Conservation (phyloP, 2,888 invertebrate genomes). For the Tortrix viridana region DNA sequence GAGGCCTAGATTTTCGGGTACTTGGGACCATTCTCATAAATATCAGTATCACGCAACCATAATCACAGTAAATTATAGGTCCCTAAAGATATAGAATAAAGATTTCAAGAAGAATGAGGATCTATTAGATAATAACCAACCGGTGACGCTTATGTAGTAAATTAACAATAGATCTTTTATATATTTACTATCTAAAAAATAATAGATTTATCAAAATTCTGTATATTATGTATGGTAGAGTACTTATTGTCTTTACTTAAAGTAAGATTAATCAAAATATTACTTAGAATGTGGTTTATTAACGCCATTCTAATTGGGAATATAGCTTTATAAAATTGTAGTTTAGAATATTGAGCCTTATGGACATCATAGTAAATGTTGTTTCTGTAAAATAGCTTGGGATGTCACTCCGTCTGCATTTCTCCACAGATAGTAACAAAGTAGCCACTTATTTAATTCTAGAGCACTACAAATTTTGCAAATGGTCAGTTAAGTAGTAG, state of each 20-base stretch:
- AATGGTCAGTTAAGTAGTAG: background rate
- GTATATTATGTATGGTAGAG: slow-evolving; percentile 77
- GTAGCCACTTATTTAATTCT: slow-evolving; percentile 7
- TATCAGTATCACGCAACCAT: slow-evolving; percentile 72
- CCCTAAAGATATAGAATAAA: slow-evolving; percentile 53
- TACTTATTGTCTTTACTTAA: slow-evolving; percentile 56
- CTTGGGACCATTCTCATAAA: slow-evolving; percentile 80
- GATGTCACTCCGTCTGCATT: slow-evolving; percentile 39
- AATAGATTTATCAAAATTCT: slow-evolving; percentile 63
- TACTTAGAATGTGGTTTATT: slow-evolving; percentile 60
- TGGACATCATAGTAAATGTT: slow-evolving; percentile 58
- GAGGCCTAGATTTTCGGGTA: slow-evolving; percentile 74
- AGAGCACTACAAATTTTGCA: background rate
- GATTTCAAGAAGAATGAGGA: slow-evolving; percentile 69
- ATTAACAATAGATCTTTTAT: slow-evolving; percentile 73
- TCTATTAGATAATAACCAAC: slow-evolving; percentile 69
- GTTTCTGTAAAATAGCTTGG: slow-evolving; percentile 60
- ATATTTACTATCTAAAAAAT: slow-evolving; percentile 70
- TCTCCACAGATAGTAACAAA: slow-evolving; percentile 42
- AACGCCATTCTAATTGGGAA: slow-evolving; percentile 81
- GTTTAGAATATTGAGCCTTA: slow-evolving; percentile 72
- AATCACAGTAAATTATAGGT: slow-evolving; percentile 69
- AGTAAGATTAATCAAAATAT: slow-evolving; percentile 44
- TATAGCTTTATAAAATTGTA: slow-evolving; percentile 87
- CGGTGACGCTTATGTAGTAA: slow-evolving; percentile 80